phyloP scores from a whole-genome alignment of 2,888 invertebrate species.

The Catocala fraxini region DNA sequence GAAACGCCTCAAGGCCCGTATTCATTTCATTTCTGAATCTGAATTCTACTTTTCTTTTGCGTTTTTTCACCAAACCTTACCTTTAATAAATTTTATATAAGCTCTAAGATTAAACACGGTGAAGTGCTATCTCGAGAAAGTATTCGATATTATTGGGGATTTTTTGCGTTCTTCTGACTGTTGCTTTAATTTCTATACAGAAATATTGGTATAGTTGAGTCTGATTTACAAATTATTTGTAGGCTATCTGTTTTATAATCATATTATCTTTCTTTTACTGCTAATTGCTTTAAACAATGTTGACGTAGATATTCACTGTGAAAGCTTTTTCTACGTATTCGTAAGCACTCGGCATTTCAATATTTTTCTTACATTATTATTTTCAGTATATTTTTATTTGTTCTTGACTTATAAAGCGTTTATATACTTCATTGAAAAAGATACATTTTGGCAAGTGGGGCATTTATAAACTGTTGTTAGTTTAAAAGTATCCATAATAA shows the following conservation, averaged over 20 bases:
- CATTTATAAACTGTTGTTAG: too few species aligned
- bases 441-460: too few species aligned
- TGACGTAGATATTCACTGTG: not conserved
- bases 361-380: too few species aligned
- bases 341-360: too few species aligned
- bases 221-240: constrained; percentile 10
- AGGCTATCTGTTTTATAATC: not conserved
- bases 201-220: constrained; percentile 8
- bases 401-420: too few species aligned
- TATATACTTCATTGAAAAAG: too few species aligned
- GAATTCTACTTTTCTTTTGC: constrained; percentile 80
- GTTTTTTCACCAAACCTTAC: constrained; percentile 78
- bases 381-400: too few species aligned
- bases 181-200: constrained; percentile 12
- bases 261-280: constrained; percentile 1
- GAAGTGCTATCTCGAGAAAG: constrained; percentile 49
- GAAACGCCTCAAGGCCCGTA: constrained; percentile 85
- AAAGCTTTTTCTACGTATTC: not conserved
- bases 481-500: too few species aligned
- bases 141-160: constrained; percentile 52
- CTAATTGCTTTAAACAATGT: not conserved
- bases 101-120: constrained; percentile 77
- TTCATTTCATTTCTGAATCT: constrained; percentile 87
- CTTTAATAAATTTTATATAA: constrained; percentile 85
- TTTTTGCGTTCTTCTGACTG: constrained; percentile 50